These are phyloP conservation scores for Leptura quadrifasciata DNA, from an alignment of 2,888 invertebrate genomes.

Conservation along the genomic window DNA sequence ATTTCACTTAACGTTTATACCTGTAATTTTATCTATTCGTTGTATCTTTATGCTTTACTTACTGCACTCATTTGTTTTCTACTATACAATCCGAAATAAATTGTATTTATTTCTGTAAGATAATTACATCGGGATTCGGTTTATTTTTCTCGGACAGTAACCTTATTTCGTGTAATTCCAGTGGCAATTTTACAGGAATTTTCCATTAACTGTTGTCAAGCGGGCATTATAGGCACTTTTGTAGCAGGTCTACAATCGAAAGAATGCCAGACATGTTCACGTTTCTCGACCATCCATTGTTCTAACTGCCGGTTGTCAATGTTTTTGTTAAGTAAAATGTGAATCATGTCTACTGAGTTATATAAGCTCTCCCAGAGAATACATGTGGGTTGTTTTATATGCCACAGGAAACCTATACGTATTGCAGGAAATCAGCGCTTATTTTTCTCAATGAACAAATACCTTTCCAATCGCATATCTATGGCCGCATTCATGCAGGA, in stretches of 20 bases:
- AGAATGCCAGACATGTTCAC: constrained; percentile 38
- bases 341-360: constrained; percentile 40
- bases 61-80: neutral
- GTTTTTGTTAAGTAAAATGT: constrained; percentile 37
- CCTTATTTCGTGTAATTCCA: constrained; percentile 22
- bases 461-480: constrained; percentile 5
- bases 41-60: too few relatives aligned
- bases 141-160: constrained; percentile 1
- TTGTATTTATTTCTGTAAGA: neutral
- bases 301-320: constrained; percentile 33
- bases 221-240: constrained; percentile 18
- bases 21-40: too few relatives aligned
- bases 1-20: too few relatives aligned
- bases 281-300: constrained; percentile 38
- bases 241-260: constrained; percentile 23
- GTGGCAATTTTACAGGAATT: constrained; percentile 24
- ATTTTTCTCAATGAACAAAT: constrained; percentile 25
- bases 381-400: constrained; percentile 14
- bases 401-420: constrained; percentile 27
- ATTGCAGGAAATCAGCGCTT: constrained; percentile 27
- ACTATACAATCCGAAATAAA: neutral
- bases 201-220: constrained; percentile 18
- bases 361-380: constrained; percentile 27
- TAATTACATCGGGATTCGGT: neutral
- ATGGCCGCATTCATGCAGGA: neutral